Evolutionary conservation across 2,113 vertebrate species (phyloP).

Genomic region (Phocoena phocoena): DNA sequence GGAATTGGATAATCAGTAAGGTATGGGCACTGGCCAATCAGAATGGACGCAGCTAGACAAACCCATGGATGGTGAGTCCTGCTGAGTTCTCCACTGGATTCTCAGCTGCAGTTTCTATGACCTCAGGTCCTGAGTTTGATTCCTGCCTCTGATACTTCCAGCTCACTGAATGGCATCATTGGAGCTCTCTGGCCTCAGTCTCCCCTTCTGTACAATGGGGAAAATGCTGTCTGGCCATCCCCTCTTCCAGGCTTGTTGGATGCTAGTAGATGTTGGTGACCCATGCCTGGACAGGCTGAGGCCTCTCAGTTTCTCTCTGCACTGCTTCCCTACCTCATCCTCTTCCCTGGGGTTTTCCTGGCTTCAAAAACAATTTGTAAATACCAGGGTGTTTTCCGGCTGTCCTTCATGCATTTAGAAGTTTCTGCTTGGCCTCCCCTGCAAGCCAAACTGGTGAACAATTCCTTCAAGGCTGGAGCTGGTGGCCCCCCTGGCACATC

Average conservation of each 20-base stretch:
- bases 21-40: background rate
- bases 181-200: background rate
- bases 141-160: background rate
- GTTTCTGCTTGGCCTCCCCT: background rate
- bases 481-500: background rate
- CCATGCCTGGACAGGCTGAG: too few species aligned
- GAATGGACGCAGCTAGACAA: background rate
- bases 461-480: background rate
- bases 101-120: background rate
- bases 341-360: too few species aligned
- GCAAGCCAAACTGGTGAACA: background rate
- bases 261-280: background rate
- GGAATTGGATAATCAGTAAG: background rate
- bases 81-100: background rate
- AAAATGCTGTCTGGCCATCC: background rate
- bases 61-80: too few species aligned
- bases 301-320: background rate
- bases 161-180: background rate
- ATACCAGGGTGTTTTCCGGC: background rate
- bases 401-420: background rate
- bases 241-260: background rate
- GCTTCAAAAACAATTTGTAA: background rate
- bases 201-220: background rate
- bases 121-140: background rate
- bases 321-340: fast-evolving